Base-by-base conservation (phyloP, 2,888 invertebrate genomes). In the Schizaphis graminum region DNA sequence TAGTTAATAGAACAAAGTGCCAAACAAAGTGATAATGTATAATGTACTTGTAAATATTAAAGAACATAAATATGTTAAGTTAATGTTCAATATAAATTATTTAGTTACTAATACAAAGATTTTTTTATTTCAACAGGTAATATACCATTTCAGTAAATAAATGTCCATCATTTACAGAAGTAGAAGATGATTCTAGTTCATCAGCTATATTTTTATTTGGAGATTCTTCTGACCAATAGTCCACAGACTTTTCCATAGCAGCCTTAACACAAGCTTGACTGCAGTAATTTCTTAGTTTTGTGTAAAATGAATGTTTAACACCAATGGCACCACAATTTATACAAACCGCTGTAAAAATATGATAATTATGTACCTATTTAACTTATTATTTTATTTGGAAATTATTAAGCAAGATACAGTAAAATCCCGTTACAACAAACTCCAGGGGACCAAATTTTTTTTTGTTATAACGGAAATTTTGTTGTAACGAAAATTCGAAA, bases 221-320 rank as follows among this genome's bases (percentile, higher is more conserved):
- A 89, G 67, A 13, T 77, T 92, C 67, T 13, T 44, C 7, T 0
- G 41, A 13, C 77, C 77, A 44, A 41, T 47, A 91, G 4, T 21
- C 41, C 3, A 53, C 86, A 86, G 85, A 44, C 67, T 92, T 94
- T 91, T 95, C 95, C 28, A 95, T 94, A 0, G 95, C 94, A 28
- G 95, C 95, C 94, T 98, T 96, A 21, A 98, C 98, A 96, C 98
- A 98, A 44, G 97, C 97, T 96, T 98, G 97, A 95, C 98, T 98
- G 96, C 98, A 98, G 96, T 97, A 98, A 95, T 97, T 96, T 94
- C 98, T 97, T 95, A 98, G 97, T 96, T 97, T 97, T 28, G 98
- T 98, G 95, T 98, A 98, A 96, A 98, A 98, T 28, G 98, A 98
- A 96, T 98, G 98, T 95, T 98, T 98, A 56, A 98, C 98, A 91